Evolutionary conservation across 2,113 vertebrate species (phyloP), one percentile per base, ranked within the genome.

Genomic region (Hippolais icterina): DNA sequence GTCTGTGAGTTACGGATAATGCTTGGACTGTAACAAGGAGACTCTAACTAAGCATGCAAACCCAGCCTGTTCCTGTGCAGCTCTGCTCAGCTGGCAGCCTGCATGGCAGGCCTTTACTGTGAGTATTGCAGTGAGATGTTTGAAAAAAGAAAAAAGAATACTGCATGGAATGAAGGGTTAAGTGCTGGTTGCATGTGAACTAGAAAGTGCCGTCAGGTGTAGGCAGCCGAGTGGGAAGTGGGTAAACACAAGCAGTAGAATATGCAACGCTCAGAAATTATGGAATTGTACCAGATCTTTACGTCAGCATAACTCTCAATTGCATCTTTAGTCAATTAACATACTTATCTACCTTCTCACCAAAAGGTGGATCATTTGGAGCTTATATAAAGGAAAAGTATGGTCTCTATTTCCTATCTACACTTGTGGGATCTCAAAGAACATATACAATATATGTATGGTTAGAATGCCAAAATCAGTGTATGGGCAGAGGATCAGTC

Each of bases 41-140:
- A 24, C 80, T 93, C 68, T 93, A 93, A 94, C 75, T 76, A 80
- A 91, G 92, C 46, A 1, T 94, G 85, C 90, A 94, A 92, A 92
- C 59, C 53, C 92, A 57, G 72, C 59, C 71, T 90, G 79, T 47
- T 94, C 44, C 75, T 64, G 27, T 7, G 44, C 1, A 2, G 41
- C 82, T 87, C 78, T 89, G 90, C 85, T 94, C 92, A 93, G 81
- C 84, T 96, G 92, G 47, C 92, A 94, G 92, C 53, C 85, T 37
- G 37, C 65, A 72, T 76, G 61, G 49, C 49, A 71, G 57, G 60
- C 44, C 21, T 85, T 72, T 41, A 15, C 70, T 27, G 37, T 56
- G 17, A 41, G 49, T 72, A 20, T 29, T 27, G 28, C n/a, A 68
- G 57, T 12, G n/a, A 88, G 57, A 21, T 27, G 5, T 41, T 44